Evolutionary conservation across 2,797 vertebrate genomes (phyloP), one percentile per base, ranked within the genome.

Genomic region (Poecilia velifera): DNA sequence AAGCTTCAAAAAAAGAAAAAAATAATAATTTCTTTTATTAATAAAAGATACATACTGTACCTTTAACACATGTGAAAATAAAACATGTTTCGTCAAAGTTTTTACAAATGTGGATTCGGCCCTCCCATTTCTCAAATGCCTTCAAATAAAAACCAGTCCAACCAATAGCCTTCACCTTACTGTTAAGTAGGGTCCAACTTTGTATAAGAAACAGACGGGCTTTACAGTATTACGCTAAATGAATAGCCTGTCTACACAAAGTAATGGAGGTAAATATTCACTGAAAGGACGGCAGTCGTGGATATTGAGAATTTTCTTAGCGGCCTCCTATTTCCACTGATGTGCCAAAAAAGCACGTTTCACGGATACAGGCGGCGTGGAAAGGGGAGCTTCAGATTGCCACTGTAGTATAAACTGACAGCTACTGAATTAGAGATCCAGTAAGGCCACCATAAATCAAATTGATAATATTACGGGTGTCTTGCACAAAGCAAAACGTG

Each of bases 401-500:
- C 57, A 31, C 78, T 85, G 80, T 45, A 77, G 72, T n/a, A 31
- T n/a, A 55, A 80, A 70, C 80, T 90, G 90, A 90, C 91, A 86
- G 90, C 89, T 84, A 82, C 59, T 81, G 74, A 83, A 87, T 90
- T 78, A 82, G 43, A 75, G 10, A 84, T 25, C 79, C 71, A 68
- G 70, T 0, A 74, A 73, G 76, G 72, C 73, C 74, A 12, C 43
- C 87, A 90, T 92, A 80, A 90, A 89, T 93, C 93, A 93, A 83
- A 78, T 78, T 78, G 85, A 91, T 90, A 84, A 84, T 83, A 90
- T 89, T 88, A 87, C 82, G 82, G 79, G 73, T 72, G 87, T 90
- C 87, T 91, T 3, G 83, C 72, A 31, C 53, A 64, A 76, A 77
- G 83, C 79, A 76, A 86, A 90, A 82, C 88, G 75, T 84, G 85